Evolutionary conservation across 2,888 invertebrate genomes (phyloP).

Genomic region (Plebejus argus): DNA sequence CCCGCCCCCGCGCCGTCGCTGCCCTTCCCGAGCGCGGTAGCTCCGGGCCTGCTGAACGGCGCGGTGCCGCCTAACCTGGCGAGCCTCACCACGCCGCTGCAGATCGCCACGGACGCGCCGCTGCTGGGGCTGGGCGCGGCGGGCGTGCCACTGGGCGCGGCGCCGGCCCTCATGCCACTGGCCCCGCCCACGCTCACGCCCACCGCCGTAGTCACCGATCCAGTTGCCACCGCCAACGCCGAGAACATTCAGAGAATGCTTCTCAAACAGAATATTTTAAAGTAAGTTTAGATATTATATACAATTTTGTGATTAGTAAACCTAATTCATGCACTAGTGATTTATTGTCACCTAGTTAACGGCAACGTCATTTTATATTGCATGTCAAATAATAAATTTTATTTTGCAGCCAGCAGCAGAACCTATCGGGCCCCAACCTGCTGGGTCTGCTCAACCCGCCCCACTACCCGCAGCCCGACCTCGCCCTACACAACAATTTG

Average conservation of each 20-base stretch:
- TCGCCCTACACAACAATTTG: conserved; percentile 58
- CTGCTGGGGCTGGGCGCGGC: conserved; percentile 63
- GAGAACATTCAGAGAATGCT: conserved; percentile 77
- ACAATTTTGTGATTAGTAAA: not conserved
- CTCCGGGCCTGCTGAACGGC: conserved; percentile 51
- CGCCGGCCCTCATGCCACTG: conserved; percentile 47
- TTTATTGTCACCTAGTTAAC: not conserved
- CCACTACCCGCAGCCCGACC: conserved; percentile 65
- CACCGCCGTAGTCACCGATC: conserved; percentile 53
- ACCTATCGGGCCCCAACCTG: conserved; percentile 68
- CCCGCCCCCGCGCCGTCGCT: conserved; percentile 44
- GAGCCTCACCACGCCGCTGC: conserved; percentile 65
- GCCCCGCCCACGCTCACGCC: conserved; percentile 54
- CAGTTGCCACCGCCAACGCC: conserved; percentile 60
- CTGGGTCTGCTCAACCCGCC: conserved; percentile 70
- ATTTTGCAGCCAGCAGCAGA: conserved; percentile 67
- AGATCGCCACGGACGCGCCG: conserved; percentile 68
- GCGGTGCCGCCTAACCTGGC: conserved; percentile 53
- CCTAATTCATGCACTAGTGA: not conserved
- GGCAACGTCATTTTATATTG: not conserved
- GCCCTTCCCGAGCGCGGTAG: conserved; percentile 45
- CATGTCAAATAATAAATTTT: not conserved
- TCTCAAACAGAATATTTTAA: conserved; percentile 76
- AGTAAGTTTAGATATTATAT: conserved; percentile 55
- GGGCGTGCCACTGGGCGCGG: conserved; percentile 60